Conservation (phyloP, 2,797 vertebrate genomes). For the Holocentrus rufus region DNA sequence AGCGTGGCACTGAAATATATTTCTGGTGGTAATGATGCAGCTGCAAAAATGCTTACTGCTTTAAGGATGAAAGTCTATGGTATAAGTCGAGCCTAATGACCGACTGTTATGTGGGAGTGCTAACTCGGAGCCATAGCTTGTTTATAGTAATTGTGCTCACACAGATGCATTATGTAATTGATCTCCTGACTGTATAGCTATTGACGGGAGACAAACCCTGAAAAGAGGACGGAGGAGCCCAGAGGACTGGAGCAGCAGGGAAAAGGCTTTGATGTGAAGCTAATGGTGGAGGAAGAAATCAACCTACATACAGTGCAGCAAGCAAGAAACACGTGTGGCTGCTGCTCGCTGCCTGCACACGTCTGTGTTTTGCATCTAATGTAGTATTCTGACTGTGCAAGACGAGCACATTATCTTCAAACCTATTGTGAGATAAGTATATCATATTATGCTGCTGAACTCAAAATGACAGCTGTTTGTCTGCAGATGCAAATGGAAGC, state of each 20-base stretch:
- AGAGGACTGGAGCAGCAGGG: constrained; percentile 44
- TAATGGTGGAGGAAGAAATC: constrained; percentile 63
- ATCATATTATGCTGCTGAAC: neutral
- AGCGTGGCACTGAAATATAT: neutral
- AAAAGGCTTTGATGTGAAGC: constrained; percentile 65
- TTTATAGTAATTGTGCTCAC: constrained; percentile 30
- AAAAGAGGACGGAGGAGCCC: constrained; percentile 61
- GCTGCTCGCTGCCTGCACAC: constrained; percentile 52
- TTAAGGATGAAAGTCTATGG: neutral
- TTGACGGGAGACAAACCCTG: constrained; percentile 54
- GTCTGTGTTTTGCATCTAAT: constrained; percentile 22
- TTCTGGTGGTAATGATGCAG: constrained; percentile 8
- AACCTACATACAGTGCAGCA: constrained; percentile 61
- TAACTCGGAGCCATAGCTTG: constrained; percentile 21
- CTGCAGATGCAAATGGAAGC: neutral
- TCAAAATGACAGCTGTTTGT: neutral
- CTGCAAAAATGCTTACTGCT: constrained; percentile 1
- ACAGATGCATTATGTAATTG: constrained; percentile 48
- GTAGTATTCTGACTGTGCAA: constrained; percentile 5
- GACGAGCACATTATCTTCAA: neutral
- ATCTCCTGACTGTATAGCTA: constrained; percentile 44
- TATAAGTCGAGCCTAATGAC: constrained; percentile 17
- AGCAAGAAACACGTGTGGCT: constrained; percentile 28
- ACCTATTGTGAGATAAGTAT: neutral
- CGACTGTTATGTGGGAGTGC: constrained; percentile 15